A percentile compares a stretch with the other conserved stretches of the same genome.
Evolutionary conservation across 2,888 invertebrate genomes (phyloP).

Genomic region (Brachyopa scutellaris): DNA sequence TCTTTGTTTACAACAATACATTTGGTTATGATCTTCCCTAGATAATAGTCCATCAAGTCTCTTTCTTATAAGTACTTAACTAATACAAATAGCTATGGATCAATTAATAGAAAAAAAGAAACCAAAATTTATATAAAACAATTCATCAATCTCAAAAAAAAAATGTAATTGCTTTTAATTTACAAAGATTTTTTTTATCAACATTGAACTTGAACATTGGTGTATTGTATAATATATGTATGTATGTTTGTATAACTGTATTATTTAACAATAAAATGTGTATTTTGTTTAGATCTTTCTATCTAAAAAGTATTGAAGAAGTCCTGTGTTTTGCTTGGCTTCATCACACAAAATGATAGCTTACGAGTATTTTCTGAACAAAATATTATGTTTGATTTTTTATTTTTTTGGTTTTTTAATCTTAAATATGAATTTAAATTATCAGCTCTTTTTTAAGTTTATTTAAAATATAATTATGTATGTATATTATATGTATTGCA

Average conservation of each 20-base stretch:
- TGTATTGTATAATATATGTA: slow-evolving; percentile 17
- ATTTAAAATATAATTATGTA: slow-evolving; percentile 30
- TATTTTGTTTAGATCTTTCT: slow-evolving; percentile 22
- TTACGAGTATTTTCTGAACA: slow-evolving; percentile 21
- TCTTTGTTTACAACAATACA: slow-evolving; percentile 50
- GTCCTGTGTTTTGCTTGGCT: slow-evolving; percentile 23
- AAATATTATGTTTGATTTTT: not conserved
- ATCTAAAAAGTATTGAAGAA: slow-evolving; percentile 18
- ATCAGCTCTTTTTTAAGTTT: not conserved
- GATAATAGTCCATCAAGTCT: slow-evolving; percentile 21
- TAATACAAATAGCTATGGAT: slow-evolving; percentile 15
- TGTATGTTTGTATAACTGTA: slow-evolving; percentile 35
- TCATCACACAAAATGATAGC: slow-evolving; percentile 14
- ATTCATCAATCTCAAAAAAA: slow-evolving; percentile 10
- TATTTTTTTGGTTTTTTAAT: not conserved
- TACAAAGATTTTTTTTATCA: slow-evolving; percentile 54
- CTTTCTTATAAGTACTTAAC: slow-evolving; percentile 9
- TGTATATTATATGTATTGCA: slow-evolving; percentile 37
- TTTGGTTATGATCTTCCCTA: slow-evolving; percentile 5
- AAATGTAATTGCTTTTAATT: slow-evolving; percentile 18
- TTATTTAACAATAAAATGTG: slow-evolving; percentile 57
- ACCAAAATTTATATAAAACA: slow-evolving; percentile 14
- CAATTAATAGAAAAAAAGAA: slow-evolving; percentile 32
- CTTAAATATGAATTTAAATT: slow-evolving; percentile 27
- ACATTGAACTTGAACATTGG: slow-evolving; percentile 64